Evolutionary conservation across 1,140 invertebrate genomes (phyloP), one percentile per base, ranked within the genome.

Genomic region (Contarinia nasturtii): DNA sequence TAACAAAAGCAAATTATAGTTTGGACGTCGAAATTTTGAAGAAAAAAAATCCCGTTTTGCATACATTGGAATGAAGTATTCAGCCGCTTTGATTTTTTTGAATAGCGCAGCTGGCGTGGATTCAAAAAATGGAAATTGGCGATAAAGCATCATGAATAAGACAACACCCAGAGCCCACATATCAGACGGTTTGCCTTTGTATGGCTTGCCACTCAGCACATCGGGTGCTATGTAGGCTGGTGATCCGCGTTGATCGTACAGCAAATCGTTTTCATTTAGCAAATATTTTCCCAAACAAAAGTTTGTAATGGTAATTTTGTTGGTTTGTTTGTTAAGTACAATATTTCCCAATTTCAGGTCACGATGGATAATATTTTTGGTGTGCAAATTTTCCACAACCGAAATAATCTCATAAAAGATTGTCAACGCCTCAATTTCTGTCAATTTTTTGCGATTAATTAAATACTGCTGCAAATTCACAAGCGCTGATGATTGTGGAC

Each of bases 101-200:
- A 86, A 87, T n/a, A 89, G 64, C 61, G 84, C 78, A 11, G 79
- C 76, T 2, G 83, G 76, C 54, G 72, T 77, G 34, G 73, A 77
- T 58, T 87, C 82, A 58, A 84, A 87, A 67, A 87, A 89, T 0
- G 84, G 85, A 60, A 87, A 86, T 63, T 86, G 80, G n/a, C 83
- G 83, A 61, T 83, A 87, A 3, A 89, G 65, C 82, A 87, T 86
- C 1, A 83, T 86, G 59, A 79, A 89, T 7, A 87, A 62, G 4
- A 87, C 79, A 19, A 89, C 82, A 7, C 84, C 84, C 2, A 87
- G 56, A 3, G 84, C 82, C 85, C 84, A 89, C 80, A 87, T 86
- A 58, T 89, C 85, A 27, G 82, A 83, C 0, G 83, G 82, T 60
- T 87, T 87, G 58, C 78, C 79, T 21, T 74, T 57, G 56, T 82